Evolutionary conservation across 2,113 vertebrate genomes (phyloP).

Genomic region (Pan paniscus): DNA sequence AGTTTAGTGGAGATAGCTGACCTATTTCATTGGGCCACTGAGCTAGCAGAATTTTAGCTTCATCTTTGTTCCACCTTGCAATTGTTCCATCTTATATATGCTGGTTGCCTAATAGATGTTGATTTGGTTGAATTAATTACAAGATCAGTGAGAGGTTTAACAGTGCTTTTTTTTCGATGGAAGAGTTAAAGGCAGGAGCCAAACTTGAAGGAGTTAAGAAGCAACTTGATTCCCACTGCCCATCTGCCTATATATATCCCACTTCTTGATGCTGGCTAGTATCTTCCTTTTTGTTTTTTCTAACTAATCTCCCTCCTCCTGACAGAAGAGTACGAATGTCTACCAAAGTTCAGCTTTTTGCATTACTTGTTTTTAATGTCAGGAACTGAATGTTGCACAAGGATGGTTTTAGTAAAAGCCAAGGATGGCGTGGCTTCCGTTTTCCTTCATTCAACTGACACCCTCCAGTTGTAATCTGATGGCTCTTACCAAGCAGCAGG

Average conservation of each 20-base stretch:
- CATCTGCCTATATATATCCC: fast-evolving
- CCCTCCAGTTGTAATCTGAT: background rate
- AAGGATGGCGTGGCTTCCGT: background rate
- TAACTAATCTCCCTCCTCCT: background rate
- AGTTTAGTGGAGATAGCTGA: background rate
- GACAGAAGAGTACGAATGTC: background rate
- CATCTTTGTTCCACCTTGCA: background rate
- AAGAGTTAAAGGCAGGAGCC: background rate
- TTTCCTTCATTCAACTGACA: background rate
- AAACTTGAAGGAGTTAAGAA: background rate
- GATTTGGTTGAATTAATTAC: background rate
- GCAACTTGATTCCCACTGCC: background rate
- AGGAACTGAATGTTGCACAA: background rate
- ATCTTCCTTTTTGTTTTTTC: background rate
- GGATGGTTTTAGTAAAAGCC: background rate
- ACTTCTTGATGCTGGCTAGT: background rate
- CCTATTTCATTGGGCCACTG: background rate
- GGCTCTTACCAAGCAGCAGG: background rate
- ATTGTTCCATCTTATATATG: background rate
- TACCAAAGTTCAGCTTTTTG: background rate
- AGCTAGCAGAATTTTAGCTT: background rate
- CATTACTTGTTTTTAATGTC: background rate
- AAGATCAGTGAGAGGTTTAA: background rate
- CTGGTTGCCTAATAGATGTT: background rate
- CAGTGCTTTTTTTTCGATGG: background rate